Evolutionary conservation across 92 coral and sea anemone genomes (phyloP).

Genomic region (Isaurus tuberculatus): DNA sequence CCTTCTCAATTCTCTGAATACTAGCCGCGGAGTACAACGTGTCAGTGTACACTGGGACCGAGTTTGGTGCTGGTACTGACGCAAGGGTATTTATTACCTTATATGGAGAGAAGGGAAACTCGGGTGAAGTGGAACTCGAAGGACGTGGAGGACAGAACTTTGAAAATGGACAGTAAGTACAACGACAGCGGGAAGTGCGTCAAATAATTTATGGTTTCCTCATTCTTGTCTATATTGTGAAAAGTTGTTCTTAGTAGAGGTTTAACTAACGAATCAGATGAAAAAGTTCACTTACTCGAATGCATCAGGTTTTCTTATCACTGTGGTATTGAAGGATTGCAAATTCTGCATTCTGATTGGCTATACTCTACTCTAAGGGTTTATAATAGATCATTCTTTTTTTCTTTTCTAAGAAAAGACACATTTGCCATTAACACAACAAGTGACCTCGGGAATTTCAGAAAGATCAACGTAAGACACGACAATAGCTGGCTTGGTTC

Average conservation of each 20-base stretch:
- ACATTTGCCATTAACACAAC: constrained; percentile 65
- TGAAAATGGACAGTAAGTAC: constrained; percentile 91
- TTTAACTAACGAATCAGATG: too few relatives aligned
- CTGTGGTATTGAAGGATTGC: too few relatives aligned
- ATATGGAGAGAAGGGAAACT: constrained; percentile 82
- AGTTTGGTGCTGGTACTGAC: constrained; percentile 98
- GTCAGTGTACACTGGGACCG: constrained; percentile 82
- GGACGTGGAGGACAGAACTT: constrained; percentile 74
- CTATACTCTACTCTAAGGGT: too few relatives aligned
- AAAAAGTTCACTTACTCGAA: too few relatives aligned
- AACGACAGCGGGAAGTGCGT: background rate
- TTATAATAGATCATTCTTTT: too few relatives aligned
- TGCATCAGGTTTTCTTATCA: too few relatives aligned
- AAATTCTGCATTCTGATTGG: too few relatives aligned
- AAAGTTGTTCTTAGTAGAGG: too few relatives aligned
- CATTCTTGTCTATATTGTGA: too few relatives aligned
- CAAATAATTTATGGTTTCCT: too few relatives aligned
- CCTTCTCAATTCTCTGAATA: too few relatives aligned
- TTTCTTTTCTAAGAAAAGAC: constrained; percentile 63
- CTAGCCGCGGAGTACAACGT: constrained; percentile 78
- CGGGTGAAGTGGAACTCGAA: constrained; percentile 79
- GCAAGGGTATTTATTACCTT: constrained; percentile 87
- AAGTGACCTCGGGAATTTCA: constrained; percentile 71
- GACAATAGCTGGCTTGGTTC: constrained; percentile 97
- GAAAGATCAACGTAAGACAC: constrained; percentile 80